Base-by-base conservation (phyloP, 2,888 invertebrate species). In the Agriopis aurantiaria region DNA sequence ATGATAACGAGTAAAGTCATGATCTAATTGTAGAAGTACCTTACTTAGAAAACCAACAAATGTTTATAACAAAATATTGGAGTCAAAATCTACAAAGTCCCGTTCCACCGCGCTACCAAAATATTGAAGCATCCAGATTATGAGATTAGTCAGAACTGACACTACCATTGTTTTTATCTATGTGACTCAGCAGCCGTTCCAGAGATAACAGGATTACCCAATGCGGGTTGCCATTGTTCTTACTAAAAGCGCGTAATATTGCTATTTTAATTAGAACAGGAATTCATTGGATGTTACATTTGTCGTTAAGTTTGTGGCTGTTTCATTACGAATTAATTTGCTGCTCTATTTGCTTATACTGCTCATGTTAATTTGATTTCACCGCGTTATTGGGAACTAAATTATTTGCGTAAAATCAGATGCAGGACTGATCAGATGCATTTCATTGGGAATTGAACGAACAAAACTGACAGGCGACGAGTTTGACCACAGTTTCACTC, bases 121-220 rank as follows among this genome's bases (percentile, higher is more conserved):
- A 70, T 66, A 71, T 67, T 60, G 66, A 56, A 74, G 69, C 68
- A 70, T 60, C 40, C 49, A 53, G 70, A 69, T 73, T 63, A 61
- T 66, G 62, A 74, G 81, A 82, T 82, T 79, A 78, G 73, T 74
- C 69, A 75, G 79, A 82, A 80, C 73, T 77, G 83, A 79, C 84
- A 76, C 75, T 71, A 75, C 82, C 79, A 88, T 87, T 88, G 88
- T 88, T 83, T 84, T 83, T 78, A 80, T 75, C 74, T 73, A 76
- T 79, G 75, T 75, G 79, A 77, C 79, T 81, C 78, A 77, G 76
- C 69, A 68, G 74, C 67, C 73, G 81, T 82, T 80, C 75, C 72
- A 69, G 72, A 69, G 83, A 85, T 85, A 82, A 80, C 78, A 71
- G 72, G 76, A 80, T 85, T 82, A 78, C 80, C 79, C 78, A 80